Evolutionary conservation across 2,113 vertebrate genomes (phyloP).

Genomic region (Callipepla squamata): DNA sequence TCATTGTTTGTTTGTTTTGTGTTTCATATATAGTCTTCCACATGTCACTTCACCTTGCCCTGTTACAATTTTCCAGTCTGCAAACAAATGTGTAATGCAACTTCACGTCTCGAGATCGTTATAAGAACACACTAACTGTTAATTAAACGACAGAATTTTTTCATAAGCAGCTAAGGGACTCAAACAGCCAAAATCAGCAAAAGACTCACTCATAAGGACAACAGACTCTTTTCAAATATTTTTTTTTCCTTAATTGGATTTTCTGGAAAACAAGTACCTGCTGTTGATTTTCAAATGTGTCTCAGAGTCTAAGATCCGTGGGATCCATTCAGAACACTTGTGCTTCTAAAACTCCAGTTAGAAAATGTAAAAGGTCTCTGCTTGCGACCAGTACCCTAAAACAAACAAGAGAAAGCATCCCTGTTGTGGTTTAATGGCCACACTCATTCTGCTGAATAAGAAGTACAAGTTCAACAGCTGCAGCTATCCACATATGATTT

Average conservation of each 20-base stretch:
- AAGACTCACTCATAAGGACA: background rate
- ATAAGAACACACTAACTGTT: background rate
- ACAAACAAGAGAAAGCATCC: background rate
- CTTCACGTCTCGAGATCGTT: background rate
- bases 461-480: background rate
- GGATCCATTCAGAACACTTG: background rate
- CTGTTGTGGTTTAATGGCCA: background rate
- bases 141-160: background rate
- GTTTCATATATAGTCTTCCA: background rate
- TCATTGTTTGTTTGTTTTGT: background rate
- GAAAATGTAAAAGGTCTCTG: background rate
- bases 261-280: background rate
- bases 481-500: background rate
- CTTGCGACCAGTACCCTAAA: background rate
- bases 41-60: background rate
- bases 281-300: rapidly evolving
- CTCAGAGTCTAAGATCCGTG: background rate
- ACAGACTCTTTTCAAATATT: background rate
- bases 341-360: background rate
- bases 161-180: background rate
- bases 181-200: background rate
- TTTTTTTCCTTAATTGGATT: background rate
- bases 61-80: background rate
- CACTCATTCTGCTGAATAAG: background rate
- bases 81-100: background rate